Evolutionary conservation across 2,113 vertebrate species (phyloP), one percentile per base, ranked within the genome.

Genomic region (Passer domesticus): DNA sequence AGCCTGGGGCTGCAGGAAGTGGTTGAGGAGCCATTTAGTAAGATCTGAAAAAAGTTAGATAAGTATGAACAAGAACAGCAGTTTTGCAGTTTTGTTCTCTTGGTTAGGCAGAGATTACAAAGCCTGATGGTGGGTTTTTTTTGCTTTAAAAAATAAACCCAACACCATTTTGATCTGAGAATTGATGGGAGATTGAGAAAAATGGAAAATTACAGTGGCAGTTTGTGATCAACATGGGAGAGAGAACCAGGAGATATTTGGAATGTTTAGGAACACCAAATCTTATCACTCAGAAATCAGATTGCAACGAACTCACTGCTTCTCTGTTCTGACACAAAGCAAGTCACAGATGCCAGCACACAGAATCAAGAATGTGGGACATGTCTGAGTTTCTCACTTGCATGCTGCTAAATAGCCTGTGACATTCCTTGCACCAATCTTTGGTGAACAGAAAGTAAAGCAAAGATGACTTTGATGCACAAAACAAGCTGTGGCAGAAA

Each of bases 1-100:
- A 87, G 13, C 7, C 13, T 50, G 17, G 10, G 85, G 13, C 24
- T 90, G 33, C 33, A 83, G 35, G 23, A 90, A 55, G 59, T 58
- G 75, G 15, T 21, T 59, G 35, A 91, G 23, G 24, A 92, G 21
- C 6, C 3, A 10, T 33, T 82, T 66, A 87, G 27, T 22, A 59
- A 70, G 5, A 44, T 41, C 31, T 41, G 10, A n/a, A 39, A 35
- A 39, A 62, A 30, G 5, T 44, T 66, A 66, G 25, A 4, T 49
- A 66, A 39, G 3, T 27, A 37, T 0, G 0, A 79, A 49, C 8
- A 63, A 43, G n/a, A 83, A 64, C 3, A 68, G 10, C 1, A 37
- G 35, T 18, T 83, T 39, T 44, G 13, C 33, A 37, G 1, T 18
- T 75, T 11, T 75, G 30, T 47, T 52, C 14, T 23, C 30, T 33